phyloP scores from a whole-genome alignment of 2,797 vertebrate species.

The Lophius americanus region DNA sequence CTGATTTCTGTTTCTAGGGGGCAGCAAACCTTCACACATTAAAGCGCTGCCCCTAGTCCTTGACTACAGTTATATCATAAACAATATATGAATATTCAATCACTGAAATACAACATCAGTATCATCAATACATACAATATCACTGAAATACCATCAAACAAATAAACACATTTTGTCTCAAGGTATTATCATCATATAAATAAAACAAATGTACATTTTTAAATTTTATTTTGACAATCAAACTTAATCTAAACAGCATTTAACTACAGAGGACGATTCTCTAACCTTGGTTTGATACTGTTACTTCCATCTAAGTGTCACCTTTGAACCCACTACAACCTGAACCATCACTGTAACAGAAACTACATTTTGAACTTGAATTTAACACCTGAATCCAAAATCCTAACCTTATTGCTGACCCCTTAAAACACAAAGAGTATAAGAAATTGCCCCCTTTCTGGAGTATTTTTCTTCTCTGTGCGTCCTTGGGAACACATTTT shows the following conservation, averaged over 20 bases:
- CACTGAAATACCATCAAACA: not conserved
- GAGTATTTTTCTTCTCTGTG: not conserved
- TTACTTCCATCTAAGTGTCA: conserved; percentile 36
- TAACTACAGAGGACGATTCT: not conserved
- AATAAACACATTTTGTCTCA: not conserved
- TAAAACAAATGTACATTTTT: not conserved
- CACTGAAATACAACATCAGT: no score
- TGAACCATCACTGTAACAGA: conserved; percentile 23
- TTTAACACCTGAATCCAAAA: conserved; percentile 54
- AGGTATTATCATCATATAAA: not conserved
- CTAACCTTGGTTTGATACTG: conserved; percentile 30
- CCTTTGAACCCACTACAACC: conserved; percentile 47
- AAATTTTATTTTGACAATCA: not conserved
- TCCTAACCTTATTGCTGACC: conserved; percentile 14
- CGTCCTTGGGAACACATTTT: not conserved
- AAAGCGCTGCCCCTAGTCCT: not conserved
- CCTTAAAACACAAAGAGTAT: conserved; percentile 7
- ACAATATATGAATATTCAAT: not conserved
- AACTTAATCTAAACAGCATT: not conserved
- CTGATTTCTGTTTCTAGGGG: conserved; percentile 25
- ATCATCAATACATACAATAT: no score
- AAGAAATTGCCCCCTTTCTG: not conserved
- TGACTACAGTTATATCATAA: not conserved
- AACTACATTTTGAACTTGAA: conserved; percentile 47
- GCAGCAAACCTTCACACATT: conserved; percentile 22